Base-by-base conservation (phyloP, 2,113 vertebrate species). In the Melanostigma gelatinosum region DNA sequence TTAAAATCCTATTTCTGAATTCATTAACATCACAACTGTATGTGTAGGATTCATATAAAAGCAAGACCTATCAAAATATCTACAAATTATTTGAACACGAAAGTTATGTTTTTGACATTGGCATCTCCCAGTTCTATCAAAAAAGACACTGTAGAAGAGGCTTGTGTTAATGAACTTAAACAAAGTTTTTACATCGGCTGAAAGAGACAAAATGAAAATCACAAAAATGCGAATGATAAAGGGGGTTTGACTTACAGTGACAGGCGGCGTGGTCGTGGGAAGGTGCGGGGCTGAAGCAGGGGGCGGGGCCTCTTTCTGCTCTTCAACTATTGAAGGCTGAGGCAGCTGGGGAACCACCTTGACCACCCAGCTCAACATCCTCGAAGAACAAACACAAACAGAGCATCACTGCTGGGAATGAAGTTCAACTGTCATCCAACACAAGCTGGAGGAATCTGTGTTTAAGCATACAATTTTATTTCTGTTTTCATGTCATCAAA, bases 351-450 rank as follows among this genome's bases (percentile, higher is more conserved):
- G 95, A 83, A 95, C 93, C 11, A 95, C 92, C 91, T 94, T 94
- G 29, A 92, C 91, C 87, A 95, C 91, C 95, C 95, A 95, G 85
- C 87, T 94, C 77, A 95, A 91, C 94, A 95, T 95, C 90, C 92
- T 94, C 1, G 10, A 82, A 15, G 11, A 73, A 72, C 34, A 48
- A 38, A 85, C 18, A 73, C 40, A 77, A 10, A 67, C 52, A 60
- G 27, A 16, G 2, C 1, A 8, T 71, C 3, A 44, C 10, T 44
- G 55, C 27, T 6, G 3, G 11, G 16, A 46, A n/a, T 13, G 1
- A 16, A 27, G 32, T 29, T 20, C 3, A 3, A 58, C 69, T 15
- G 2, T 6, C 15, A n/a, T 12, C 29, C 16, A 8, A 6, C 0
- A 16, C 32, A 55, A 8, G 7, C 32, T n/a, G 20, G 6, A 4